A percentile compares a stretch with the other conserved stretches of the same genome.
Evolutionary conservation across 2,888 invertebrate genomes (phyloP).

Genomic region (Drosophila neotestacea): DNA sequence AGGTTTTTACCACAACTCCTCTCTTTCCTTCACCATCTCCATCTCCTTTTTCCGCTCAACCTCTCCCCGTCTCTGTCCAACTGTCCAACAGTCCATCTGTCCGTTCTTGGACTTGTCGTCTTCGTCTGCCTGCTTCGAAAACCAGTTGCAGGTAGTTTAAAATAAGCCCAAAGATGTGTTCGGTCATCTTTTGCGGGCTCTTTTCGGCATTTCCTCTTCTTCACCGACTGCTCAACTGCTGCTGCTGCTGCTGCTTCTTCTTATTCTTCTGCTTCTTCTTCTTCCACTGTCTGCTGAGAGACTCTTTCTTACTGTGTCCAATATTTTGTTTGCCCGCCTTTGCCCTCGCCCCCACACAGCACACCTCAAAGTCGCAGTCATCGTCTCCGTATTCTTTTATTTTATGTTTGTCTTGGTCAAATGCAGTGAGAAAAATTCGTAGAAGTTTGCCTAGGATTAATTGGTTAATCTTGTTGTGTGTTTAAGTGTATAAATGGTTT

Average conservation of each 20-base stretch:
- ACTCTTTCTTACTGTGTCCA: conserved; percentile 47
- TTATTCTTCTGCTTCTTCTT: neutral
- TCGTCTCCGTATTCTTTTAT: neutral
- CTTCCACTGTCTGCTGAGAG: conserved; percentile 25
- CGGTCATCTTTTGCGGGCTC: conserved; percentile 70
- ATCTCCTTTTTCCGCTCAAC: neutral
- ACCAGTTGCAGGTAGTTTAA: conserved; percentile 84
- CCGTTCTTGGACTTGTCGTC: conserved; percentile 65
- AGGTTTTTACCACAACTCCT: conserved; percentile 60
- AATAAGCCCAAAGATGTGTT: conserved; percentile 73
- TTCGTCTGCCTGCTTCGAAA: conserved; percentile 66
- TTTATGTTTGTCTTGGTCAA: conserved; percentile 47
- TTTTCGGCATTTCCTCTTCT: conserved; percentile 50
- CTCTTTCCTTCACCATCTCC: conserved; percentile 1
- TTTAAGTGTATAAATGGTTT: conserved; percentile 54
- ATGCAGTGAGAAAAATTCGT: conserved; percentile 75
- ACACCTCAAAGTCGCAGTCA: neutral
- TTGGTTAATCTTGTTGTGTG: conserved; percentile 59
- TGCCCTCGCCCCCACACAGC: conserved; percentile 18
- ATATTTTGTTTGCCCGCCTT: conserved; percentile 47
- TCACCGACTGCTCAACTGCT: neutral
- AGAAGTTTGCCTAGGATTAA: conserved; percentile 75
- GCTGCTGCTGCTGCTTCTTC: neutral
- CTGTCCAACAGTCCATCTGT: conserved; percentile 11
- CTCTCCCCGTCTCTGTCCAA: conserved; percentile 13